A percentile compares a stretch with the other conserved stretches of the same genome.
These are phyloP conservation scores for Sylvia atricapilla DNA, from an alignment of 2,113 vertebrate genomes.

Conservation along the genomic window DNA sequence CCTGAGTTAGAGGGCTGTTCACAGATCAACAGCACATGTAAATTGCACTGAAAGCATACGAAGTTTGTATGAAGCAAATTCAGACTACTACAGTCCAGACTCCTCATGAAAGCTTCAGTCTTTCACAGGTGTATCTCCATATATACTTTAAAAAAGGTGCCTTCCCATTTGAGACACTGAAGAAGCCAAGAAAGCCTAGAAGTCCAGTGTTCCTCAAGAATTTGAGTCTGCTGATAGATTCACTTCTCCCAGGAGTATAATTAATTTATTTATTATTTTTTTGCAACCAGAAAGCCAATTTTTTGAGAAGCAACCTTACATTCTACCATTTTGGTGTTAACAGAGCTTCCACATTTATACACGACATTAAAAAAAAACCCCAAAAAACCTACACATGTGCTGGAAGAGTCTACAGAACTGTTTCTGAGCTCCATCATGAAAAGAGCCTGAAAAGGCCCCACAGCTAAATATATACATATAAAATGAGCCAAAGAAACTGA, in stretches of 20 bases:
- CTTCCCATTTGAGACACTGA: background rate
- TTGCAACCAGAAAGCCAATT: background rate
- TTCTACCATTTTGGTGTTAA: background rate
- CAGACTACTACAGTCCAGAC: background rate
- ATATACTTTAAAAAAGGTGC: background rate
- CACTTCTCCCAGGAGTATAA: background rate
- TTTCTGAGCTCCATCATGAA: background rate
- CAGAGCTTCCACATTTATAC: background rate
- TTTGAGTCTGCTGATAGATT: background rate
- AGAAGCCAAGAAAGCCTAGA: background rate
- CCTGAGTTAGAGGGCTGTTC: background rate
- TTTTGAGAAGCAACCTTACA: background rate
- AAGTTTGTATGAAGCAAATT: background rate
- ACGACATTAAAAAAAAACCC: no score
- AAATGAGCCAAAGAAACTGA: background rate
- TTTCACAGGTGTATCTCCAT: background rate
- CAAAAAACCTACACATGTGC: background rate
- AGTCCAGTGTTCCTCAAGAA: background rate
- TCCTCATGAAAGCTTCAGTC: background rate
- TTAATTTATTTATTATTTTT: background rate
- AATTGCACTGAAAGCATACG: background rate
- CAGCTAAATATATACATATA: background rate
- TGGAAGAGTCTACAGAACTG: background rate
- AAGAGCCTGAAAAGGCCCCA: background rate
- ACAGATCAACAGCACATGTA: background rate